Conservation (phyloP, 2,113 vertebrate genomes). For the Oreochromis niloticus region DNA sequence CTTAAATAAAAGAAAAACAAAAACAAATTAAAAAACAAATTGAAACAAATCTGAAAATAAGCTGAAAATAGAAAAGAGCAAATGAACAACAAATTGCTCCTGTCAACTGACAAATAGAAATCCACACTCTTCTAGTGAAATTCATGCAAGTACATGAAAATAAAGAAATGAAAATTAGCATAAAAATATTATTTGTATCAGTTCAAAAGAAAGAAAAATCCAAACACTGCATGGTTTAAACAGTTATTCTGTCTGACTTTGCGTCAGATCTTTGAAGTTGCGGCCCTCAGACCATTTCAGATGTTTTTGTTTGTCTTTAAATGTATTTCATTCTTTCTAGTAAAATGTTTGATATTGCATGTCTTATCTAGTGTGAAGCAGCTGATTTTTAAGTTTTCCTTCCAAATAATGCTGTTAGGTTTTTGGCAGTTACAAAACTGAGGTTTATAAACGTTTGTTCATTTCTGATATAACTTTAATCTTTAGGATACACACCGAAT, state of each 20-base stretch:
- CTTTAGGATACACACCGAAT: background rate
- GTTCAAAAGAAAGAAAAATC: background rate
- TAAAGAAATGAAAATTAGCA: background rate
- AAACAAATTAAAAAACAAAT: background rate
- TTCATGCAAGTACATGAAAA: background rate
- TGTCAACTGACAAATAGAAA: background rate
- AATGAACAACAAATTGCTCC: background rate
- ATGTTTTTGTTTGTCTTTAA: background rate
- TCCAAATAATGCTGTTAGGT: background rate
- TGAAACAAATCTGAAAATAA: background rate
- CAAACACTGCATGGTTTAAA: background rate
- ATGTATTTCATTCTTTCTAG: background rate
- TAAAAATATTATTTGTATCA: background rate
- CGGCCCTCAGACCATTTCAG: background rate
- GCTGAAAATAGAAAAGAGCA: background rate
- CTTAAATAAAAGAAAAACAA: background rate
- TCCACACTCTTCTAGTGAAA: background rate
- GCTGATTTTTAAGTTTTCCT: background rate
- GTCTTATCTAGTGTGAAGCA: background rate
- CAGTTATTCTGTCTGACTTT: background rate
- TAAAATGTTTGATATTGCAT: background rate
- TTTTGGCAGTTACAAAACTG: background rate
- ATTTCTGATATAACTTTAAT: background rate
- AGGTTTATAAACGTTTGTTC: background rate
- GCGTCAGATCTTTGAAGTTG: background rate